Evolutionary conservation across 2,113 vertebrate species (phyloP), one percentile per base, ranked within the genome.

Genomic region (Festucalex cinctus): DNA sequence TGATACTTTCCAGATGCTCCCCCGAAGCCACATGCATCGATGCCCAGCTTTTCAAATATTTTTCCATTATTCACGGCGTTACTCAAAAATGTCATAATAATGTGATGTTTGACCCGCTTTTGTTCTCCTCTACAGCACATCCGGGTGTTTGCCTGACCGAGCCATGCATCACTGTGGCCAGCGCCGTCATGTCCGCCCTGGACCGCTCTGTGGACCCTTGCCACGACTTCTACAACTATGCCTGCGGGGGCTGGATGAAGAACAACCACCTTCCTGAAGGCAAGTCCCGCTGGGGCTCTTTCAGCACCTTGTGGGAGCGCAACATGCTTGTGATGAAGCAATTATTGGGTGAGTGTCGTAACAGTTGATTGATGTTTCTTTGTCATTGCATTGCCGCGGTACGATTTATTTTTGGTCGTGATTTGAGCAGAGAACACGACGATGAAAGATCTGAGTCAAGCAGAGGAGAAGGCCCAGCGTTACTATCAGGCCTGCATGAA

Each of bases 401-500:
- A 16, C n/a, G 32, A 32, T 61, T 65, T 73, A 71, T 66, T 28
- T 39, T 39, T 61, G 5, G 3, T 51, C 48, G 59, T 22, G 54
- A 37, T 49, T 36, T 10, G 76, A 5, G 0, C 85, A 99, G 97
- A 98, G 80, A 99, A 95, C 80, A 89, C 89, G 37, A 95, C 93
- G 0, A 91, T 92, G 83, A 92, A 91, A 0, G 86, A 83, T 59
- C 82, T 93, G 24, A 96, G 94, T 0, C 88, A 94, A 63, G 95
- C 97, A 0, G 95, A 98, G 69, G 91, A 89, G 69, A 99, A 99
- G 79, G 93, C 95, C 1, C 95, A 95, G 81, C 86, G 86, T 2
- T 99, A 98, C 71, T 99, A 96, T 88, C 93, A 92, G 66, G 92
- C 97, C 12, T 99, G 97, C 75, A 97, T 99, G 97, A 98, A 95